Evolutionary conservation across 2,888 invertebrate genomes (phyloP), one percentile per base, ranked within the genome.

Genomic region (Kryphioiulus occultus): DNA sequence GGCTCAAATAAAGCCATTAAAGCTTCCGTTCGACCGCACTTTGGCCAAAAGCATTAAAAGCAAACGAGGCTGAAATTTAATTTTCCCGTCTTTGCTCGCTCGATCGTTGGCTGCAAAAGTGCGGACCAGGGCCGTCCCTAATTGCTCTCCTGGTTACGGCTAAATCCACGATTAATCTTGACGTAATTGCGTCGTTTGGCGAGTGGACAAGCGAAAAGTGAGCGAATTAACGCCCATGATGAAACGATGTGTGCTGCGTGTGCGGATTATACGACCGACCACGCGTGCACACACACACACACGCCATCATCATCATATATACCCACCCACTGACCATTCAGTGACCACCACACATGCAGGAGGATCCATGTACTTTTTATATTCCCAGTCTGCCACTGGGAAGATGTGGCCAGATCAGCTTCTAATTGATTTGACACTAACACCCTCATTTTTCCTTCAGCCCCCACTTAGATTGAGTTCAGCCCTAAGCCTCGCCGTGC

Each of bases 121-220:
- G 47, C 83, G 83, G 86, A 88, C 86, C 86, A 86, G 59, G 86
- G 32, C 26, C 82, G 84, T 39, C 35, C 86, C 88, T 88, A 88
- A 88, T 88, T 88, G 88, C 85, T 82, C 88, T 88, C 88, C 42
- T 59, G 88, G 87, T 78, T 68, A 42, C 85, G 26, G 87, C 44
- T 85, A 88, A 88, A 88, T 88, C 88, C 86, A 88, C 85, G 88
- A 88, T 88, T 88, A 88, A 88, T 88, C 85, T 88, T 87, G 82
- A 32, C 82, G 82, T 82, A 82, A 82, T 82, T 82, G 82, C 82
- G 15, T 32, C 26, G 82, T 82, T 82, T 82, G 82, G 82, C 82
- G 82, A 26, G 47, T 47, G 47, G 82, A 82, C 82, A 32, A 82
- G 82, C 82, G 32, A 17, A 82, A 82, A 47, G 47, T 47, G 47